Evolutionary conservation across 2,888 invertebrate species (phyloP).

Genomic region (Zaprionus lineosus): DNA sequence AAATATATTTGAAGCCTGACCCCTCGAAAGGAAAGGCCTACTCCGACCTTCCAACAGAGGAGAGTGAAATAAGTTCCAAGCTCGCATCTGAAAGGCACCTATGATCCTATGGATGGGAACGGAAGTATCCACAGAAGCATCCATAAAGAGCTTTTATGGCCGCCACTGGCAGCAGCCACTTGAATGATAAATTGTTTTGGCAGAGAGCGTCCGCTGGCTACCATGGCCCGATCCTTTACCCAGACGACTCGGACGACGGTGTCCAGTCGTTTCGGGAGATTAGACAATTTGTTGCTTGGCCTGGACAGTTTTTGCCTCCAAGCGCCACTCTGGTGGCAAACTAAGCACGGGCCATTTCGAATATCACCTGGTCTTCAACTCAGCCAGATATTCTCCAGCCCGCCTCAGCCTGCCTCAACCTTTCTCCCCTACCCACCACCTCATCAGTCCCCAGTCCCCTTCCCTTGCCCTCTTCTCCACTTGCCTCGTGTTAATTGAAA

Average conservation of each 20-base stretch:
- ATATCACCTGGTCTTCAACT: slow-evolving; percentile 22
- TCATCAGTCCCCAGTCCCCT: too few relatives aligned
- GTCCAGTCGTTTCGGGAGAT: slow-evolving; percentile 43
- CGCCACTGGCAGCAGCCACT: slow-evolving; percentile 51
- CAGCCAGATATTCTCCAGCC: too few relatives aligned
- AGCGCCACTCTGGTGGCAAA: slow-evolving; percentile 60
- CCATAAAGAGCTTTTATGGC: slow-evolving; percentile 69
- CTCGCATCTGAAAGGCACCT: too few relatives aligned
- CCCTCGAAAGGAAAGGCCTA: too few relatives aligned
- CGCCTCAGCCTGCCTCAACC: too few relatives aligned
- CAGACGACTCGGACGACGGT: slow-evolving; percentile 3
- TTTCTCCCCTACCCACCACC: too few relatives aligned
- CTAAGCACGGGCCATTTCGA: slow-evolving; percentile 49
- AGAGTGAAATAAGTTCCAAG: too few relatives aligned
- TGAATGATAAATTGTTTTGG: slow-evolving; percentile 79
- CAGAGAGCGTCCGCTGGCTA: too few relatives aligned
- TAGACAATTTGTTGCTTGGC: slow-evolving; percentile 74
- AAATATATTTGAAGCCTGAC: too few relatives aligned
- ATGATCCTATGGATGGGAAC: neutral
- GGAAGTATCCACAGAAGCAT: slow-evolving; percentile 63
- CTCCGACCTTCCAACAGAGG: too few relatives aligned
- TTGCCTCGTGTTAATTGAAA: slow-evolving; percentile 82
- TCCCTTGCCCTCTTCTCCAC: slow-evolving; percentile 73
- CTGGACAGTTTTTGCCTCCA: slow-evolving; percentile 51
- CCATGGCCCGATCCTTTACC: slow-evolving; percentile 57